These are phyloP conservation scores for Chymomyza fuscimana DNA, from an alignment of 2,888 invertebrate species.

Conservation along the genomic window DNA sequence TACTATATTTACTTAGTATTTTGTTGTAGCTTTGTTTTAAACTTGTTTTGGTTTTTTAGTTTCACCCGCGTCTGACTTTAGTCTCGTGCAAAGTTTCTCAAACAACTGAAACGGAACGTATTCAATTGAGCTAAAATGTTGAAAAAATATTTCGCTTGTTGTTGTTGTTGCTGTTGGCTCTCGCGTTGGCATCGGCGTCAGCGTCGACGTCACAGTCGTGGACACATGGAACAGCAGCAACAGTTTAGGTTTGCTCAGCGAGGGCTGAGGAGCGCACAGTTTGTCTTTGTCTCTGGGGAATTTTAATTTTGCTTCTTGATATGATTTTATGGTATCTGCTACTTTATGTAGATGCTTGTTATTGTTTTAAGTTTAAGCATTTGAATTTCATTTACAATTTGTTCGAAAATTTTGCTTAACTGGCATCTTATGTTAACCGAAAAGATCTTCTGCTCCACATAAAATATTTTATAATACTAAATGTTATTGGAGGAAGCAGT, in stretches of 20 bases:
- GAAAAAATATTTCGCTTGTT: background rate
- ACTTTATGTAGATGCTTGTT: background rate
- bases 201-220: background rate
- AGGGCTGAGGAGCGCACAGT: background rate
- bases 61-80: slow-evolving; percentile 41
- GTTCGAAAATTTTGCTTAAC: background rate
- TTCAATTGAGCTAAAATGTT: background rate
- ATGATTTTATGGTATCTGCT: background rate
- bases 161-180: no score
- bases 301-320: background rate
- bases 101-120: slow-evolving; percentile 56
- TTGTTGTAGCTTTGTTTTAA: slow-evolving; percentile 7
- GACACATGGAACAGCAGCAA: no score
- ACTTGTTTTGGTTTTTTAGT: slow-evolving; percentile 38
- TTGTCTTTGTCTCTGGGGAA: background rate
- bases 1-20: slow-evolving; percentile 7
- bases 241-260: no score
- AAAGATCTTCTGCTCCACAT: no score
- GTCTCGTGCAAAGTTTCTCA: slow-evolving; percentile 62
- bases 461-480: no score
- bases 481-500: background rate
- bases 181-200: background rate
- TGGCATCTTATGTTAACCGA: background rate
- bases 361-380: background rate
- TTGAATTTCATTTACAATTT: background rate